Conservation (phyloP, 1,140 invertebrate genomes). For the Luehdorfia chinensis region DNA sequence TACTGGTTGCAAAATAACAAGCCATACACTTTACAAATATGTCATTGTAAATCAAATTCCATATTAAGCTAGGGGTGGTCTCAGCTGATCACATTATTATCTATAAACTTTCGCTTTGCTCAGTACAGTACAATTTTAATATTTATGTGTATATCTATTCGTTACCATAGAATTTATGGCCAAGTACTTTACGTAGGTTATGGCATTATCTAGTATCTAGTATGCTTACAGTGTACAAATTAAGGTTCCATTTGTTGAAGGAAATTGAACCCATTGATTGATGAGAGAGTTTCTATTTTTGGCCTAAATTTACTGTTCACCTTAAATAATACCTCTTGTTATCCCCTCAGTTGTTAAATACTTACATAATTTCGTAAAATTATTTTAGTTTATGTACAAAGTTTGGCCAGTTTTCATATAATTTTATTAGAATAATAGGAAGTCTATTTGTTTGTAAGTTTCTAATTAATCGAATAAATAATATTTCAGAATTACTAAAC, state of each 20-base stretch:
- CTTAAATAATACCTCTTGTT: conserved; percentile 34
- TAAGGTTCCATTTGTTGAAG: conserved; percentile 41
- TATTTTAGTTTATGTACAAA: conserved; percentile 22
- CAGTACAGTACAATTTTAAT: conserved; percentile 50
- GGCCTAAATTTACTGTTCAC: conserved; percentile 49
- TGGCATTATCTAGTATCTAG: conserved; percentile 50
- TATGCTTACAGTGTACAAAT: conserved; percentile 59
- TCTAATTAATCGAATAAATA: conserved; percentile 50
- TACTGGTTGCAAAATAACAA: too few relatives aligned
- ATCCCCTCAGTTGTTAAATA: conserved; percentile 30
- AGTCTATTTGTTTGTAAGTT: conserved; percentile 50
- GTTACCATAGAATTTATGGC: conserved; percentile 72
- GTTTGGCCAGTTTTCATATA: conserved; percentile 60
- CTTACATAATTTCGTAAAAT: conserved; percentile 26
- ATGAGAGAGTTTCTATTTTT: conserved; percentile 33
- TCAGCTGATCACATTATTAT: conserved; percentile 4
- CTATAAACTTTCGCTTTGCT: conserved; percentile 50
- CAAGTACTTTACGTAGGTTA: conserved; percentile 63
- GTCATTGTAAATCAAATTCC: too few relatives aligned
- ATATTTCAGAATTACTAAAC: conserved; percentile 57
- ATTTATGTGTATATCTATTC: conserved; percentile 51
- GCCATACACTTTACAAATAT: too few relatives aligned
- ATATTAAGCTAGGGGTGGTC: too few relatives aligned
- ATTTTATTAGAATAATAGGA: conserved; percentile 36
- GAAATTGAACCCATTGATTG: conserved; percentile 27